Evolutionary conservation across 2,113 vertebrate genomes (phyloP).

Genomic region (Ceyx melanurus): DNA sequence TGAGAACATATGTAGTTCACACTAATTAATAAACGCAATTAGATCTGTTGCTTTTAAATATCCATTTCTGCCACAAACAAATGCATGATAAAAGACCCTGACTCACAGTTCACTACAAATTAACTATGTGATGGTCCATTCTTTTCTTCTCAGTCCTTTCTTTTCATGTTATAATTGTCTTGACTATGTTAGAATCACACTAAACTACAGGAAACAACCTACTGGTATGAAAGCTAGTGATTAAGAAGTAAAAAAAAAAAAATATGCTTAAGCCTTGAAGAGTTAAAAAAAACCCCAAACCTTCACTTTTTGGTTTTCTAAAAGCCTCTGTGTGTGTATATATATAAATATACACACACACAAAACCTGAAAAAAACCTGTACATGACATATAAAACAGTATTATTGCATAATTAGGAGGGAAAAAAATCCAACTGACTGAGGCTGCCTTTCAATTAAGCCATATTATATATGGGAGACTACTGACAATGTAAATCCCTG

Average conservation of each 20-base stretch:
- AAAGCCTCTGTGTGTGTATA: not conserved
- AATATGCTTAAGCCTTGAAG: not conserved
- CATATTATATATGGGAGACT: not conserved
- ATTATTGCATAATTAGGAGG: not conserved
- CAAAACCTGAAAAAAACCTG: not conserved
- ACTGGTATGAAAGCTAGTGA: not conserved
- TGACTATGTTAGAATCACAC: not conserved
- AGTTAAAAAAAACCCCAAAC: too few species aligned
- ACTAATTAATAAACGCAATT: not conserved
- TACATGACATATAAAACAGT: not conserved
- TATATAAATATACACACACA: not conserved
- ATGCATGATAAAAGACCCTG: not conserved
- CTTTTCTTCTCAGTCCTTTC: not conserved
- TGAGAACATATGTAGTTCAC: not conserved
- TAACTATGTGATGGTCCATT: not conserved
- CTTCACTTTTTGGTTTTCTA: not conserved
- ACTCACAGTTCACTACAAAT: not conserved
- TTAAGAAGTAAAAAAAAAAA: not conserved
- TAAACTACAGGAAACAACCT: not conserved
- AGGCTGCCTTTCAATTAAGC: slow-evolving; percentile 24
- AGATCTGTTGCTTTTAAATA: not conserved
- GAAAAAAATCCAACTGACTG: not conserved
- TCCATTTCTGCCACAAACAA: not conserved
- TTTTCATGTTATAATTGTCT: not conserved
- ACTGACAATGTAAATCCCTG: slow-evolving; percentile 15